Evolutionary conservation across 2,113 vertebrate species (phyloP), one percentile per base, ranked within the genome.

Genomic region (Urocolius indicus): DNA sequence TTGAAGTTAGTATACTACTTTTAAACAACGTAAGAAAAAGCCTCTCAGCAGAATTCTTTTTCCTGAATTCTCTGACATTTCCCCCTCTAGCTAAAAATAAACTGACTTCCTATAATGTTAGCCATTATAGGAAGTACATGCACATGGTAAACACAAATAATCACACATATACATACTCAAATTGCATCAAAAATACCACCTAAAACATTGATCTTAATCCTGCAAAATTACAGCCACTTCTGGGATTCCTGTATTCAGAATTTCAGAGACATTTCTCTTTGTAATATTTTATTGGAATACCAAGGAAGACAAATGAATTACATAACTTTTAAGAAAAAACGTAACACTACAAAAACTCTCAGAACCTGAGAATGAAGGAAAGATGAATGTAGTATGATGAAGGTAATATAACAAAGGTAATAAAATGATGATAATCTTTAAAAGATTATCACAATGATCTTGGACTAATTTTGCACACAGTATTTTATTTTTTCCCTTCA

Each of bases 321-420:
- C 2, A 88, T 85, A 61, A 63, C 26, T 30, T 26, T 30, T 13
- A 30, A 22, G 41, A 52, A 11, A 26, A 8, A 22, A 58, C 36
- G 13, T 16, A 16, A 24, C 30, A 65, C 2, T 20, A n/a, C 29
- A 58, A 61, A 59, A 52, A 6, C 5, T 0, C 1, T 24, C n/a
- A 4, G 69, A 65, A 68, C 18, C 6, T 57, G 14, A 57, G 49
- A 90, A n/a, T 45, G 34, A 90, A 79, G 13, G 10, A 26, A 68
- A 80, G 45, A 79, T 13, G 3, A 72, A 82, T 10, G 3, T 5
- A 6, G 29, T 36, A 59, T 5, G 10, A 67, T 29, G 22, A 79
- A 65, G 26, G 8, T 23, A 79, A 4, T 32, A 52, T 0, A 1
- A 12, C 38, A 30, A 76, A 77, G 24, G 5, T 45, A 34, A 13